Base-by-base conservation (phyloP, 2,888 invertebrate genomes). In the Xylocampa areola region DNA sequence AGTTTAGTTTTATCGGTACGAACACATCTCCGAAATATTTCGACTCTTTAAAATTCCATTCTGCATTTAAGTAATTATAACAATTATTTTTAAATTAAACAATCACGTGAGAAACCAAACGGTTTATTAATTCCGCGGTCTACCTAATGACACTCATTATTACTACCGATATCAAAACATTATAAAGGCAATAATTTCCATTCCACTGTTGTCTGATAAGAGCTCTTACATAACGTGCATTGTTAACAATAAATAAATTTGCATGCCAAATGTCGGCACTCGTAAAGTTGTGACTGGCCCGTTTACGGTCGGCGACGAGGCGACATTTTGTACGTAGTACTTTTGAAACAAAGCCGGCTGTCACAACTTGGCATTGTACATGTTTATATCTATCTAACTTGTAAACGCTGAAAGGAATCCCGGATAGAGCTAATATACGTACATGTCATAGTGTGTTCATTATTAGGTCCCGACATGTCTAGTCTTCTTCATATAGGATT, bases 221-320 rank as follows among this genome's bases (percentile, higher is more conserved):
- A 1, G 13, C 27, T n/a, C 40, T 50, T 50, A 54, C 57, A 44
- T 58, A 66, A 59, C 49, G 61, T 59, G 55, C 32, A 68, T 54
- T 63, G 52, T 68, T 59, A 77, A 75, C 68, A 61, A 69, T 66
- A 74, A 57, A 76, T 68, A 63, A 37, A 61, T 60, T 76, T 61
- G 64, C 64, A 71, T 73, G 73, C 71, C 71, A 70, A 68, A 43
- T 58, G 59, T 49, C 68, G 64, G 50, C 23, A 53, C 37, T 61
- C 61, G 41, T 68, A 55, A 54, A 67, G 29, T 53, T 41, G 23
- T 16, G 52, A 58, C 44, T 53, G 52, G 32, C 51, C 10, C 47
- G 54, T 58, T 68, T 64, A 62, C 41, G 21, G 44, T 25, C 45
- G 11, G 16, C 48, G 30, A 35, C 48, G 30, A 27, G 16, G 14